A percentile compares a stretch with the other conserved stretches of the same genome.
phyloP scores from a whole-genome alignment of 2,888 invertebrate genomes.

The Antheraea yamamai region DNA sequence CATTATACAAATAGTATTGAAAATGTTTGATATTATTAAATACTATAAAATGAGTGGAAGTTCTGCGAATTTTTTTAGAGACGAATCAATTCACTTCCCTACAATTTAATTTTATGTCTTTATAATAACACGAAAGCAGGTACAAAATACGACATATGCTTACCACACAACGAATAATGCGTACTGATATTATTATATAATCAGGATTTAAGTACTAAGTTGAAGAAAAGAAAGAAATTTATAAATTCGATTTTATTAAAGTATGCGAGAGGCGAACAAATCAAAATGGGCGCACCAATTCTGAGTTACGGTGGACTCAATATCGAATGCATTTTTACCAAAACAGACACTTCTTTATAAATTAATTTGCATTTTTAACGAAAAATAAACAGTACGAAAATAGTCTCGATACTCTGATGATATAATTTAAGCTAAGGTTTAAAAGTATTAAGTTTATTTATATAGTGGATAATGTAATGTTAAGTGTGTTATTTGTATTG shows the following conservation, averaged over 20 bases:
- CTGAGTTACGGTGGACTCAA: background rate
- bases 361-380: background rate
- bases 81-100: too few relatives aligned
- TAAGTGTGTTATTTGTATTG: slow-evolving; percentile 25
- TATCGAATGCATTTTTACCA: slow-evolving; percentile 5
- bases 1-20: background rate
- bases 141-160: background rate
- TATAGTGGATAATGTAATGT: slow-evolving; percentile 45
- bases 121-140: background rate
- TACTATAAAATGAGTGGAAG: too few relatives aligned
- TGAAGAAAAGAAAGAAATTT: background rate
- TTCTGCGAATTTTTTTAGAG: too few relatives aligned
- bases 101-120: too few relatives aligned
- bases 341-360: background rate
- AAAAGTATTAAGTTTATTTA: slow-evolving; percentile 52
- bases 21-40: too few relatives aligned
- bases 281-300: background rate
- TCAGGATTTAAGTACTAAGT: background rate
- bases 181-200: background rate
- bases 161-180: background rate
- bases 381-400: slow-evolving; percentile 12
- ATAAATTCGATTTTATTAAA: background rate
- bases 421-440: slow-evolving; percentile 29
- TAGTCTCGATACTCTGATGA: slow-evolving; percentile 7
- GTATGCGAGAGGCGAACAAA: slow-evolving; percentile 15